phyloP scores from a whole-genome alignment of 2,888 invertebrate genomes.

The Caenorhabditis sinica region DNA sequence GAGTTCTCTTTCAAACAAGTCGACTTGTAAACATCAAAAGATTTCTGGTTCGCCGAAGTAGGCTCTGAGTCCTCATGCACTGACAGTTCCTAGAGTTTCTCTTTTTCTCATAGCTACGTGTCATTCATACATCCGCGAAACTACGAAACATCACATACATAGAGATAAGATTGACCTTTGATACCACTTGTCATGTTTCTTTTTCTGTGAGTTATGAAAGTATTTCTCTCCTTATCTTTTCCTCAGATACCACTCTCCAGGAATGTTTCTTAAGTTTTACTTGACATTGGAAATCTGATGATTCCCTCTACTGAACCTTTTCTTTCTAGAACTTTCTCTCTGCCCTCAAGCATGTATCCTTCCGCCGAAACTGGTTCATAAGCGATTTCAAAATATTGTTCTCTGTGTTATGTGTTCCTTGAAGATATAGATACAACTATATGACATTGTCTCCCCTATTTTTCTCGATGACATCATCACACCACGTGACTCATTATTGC shows the following conservation, averaged over 20 bases:
- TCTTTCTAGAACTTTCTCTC: constrained; percentile 5
- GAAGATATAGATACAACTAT: constrained; percentile 10
- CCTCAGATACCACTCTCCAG: background rate
- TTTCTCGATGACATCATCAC: constrained; percentile 33
- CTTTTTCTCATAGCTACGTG: background rate
- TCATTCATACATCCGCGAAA: background rate
- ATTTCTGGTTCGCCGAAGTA: background rate
- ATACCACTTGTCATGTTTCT: background rate
- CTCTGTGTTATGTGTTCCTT: constrained; percentile 19
- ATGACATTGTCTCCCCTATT: constrained; percentile 1
- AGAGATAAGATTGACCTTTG: constrained; percentile 18
- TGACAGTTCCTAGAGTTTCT: background rate
- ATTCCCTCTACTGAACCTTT: constrained; percentile 2
- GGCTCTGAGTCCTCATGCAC: background rate
- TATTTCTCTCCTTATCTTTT: constrained; percentile 19
- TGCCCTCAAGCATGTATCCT: constrained; percentile 7
- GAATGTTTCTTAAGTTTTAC: background rate
- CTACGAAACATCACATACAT: too few species aligned
- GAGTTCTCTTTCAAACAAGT: background rate
- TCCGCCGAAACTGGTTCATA: constrained; percentile 3
- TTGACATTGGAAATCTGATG: background rate
- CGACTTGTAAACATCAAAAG: background rate
- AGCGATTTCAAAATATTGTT: constrained; percentile 19
- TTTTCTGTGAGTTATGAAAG: constrained; percentile 12
- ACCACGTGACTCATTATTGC: constrained; percentile 41